Conservation (phyloP, 2,888 invertebrate species). For the Leptinotarsa tumamoca region DNA sequence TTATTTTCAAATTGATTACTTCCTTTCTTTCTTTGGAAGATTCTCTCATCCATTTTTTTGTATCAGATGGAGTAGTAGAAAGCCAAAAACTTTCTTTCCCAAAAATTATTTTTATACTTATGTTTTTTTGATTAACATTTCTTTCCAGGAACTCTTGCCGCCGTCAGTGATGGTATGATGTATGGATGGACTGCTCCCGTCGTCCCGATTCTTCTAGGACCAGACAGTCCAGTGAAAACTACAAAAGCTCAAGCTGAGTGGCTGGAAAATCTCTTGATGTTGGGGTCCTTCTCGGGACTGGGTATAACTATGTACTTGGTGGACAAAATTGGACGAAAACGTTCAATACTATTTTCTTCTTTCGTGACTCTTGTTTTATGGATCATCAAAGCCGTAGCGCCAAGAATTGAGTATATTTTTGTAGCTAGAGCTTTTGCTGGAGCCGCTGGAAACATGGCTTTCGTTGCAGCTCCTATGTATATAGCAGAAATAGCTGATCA, state of each 20-base stretch:
- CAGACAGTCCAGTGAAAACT: conserved; percentile 62
- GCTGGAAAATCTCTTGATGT: conserved; percentile 57
- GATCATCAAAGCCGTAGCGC: conserved; percentile 61
- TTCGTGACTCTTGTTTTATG: conserved; percentile 60
- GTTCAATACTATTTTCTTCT: conserved; percentile 61
- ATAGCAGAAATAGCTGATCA: conserved; percentile 65
- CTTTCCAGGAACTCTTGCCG: conserved; percentile 62
- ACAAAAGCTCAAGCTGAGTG: conserved; percentile 53
- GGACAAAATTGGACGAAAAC: conserved; percentile 60
- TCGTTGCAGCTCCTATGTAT: conserved; percentile 65
- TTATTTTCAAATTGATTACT: too few species aligned
- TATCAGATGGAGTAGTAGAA: too few species aligned
- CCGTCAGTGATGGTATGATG: conserved; percentile 66
- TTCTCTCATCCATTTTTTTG: too few species aligned
- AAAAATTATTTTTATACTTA: too few species aligned
- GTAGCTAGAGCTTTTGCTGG: conserved; percentile 62
- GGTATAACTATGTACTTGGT: conserved; percentile 61
- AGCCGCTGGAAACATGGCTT: conserved; percentile 63
- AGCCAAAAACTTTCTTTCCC: too few species aligned
- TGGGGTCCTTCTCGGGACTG: conserved; percentile 61
- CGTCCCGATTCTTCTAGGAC: conserved; percentile 57
- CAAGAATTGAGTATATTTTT: conserved; percentile 58
- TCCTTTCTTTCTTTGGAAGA: too few species aligned
- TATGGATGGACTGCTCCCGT: conserved; percentile 65
- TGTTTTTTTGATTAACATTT: background rate